Base-by-base conservation (phyloP, 2,888 invertebrate genomes). In the Orthosia gracilis region DNA sequence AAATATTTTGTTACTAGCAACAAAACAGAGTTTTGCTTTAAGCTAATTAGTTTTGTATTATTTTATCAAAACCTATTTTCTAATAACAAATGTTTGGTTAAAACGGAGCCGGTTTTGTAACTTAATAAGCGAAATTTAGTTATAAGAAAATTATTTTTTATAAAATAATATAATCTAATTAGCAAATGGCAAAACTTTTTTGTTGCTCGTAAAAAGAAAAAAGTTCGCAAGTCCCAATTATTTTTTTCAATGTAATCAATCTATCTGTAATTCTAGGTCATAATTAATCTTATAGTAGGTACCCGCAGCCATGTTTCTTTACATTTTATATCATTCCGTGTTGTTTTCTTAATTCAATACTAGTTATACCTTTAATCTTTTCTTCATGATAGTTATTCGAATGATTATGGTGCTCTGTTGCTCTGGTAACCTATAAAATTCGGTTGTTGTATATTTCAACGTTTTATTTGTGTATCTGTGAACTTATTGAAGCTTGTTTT, bases 211-310 rank as follows among this genome's bases (percentile, higher is more conserved):
- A 40, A n/a, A n/a, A n/a, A 9, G 40, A 40, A 40, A 40, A 40
- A 9, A 40, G 40, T 40, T 40, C 40, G 40, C 40, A 40, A 40
- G 40, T 40, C 40, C 40, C 9, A 40, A 40, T 40, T 40, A 9
- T 40, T 40, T 40, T 26, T 40, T 40, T 40, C 40, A 40, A 40
- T 40, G 40, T 52, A 70, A 62, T 52, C 49, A 50, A 83, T 70
- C 83, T 78, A 68, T n/a, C n/a, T n/a, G n/a, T n/a, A n/a, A n/a
- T 82, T 80, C 55, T 65, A 72, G 61, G 55, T 69, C 5, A 58
- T 67, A 66, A 80, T 75, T 66, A 73, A 73, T 66, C 65, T 74
- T 66, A 57, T 66, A 74, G 12, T 62, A 40, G 12, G 17, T 59
- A 59, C 23, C 54, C 5, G 17, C 49, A 40, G 26, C n/a, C 17